phyloP scores from a whole-genome alignment of 2,797 vertebrate genomes.

The Ceryle rudis region DNA sequence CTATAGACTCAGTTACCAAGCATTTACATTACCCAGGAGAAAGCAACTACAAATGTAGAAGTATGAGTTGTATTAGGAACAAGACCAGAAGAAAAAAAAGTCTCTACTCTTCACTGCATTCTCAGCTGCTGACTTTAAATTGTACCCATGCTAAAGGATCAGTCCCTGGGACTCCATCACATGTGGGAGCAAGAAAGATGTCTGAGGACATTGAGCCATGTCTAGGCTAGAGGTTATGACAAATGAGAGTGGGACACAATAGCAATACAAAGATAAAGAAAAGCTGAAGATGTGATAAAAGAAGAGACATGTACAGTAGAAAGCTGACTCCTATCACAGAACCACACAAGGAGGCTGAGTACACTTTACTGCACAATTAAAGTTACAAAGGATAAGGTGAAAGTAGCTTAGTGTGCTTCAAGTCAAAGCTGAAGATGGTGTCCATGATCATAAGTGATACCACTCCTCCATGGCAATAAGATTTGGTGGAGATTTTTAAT shows the following conservation, averaged over 20 bases:
- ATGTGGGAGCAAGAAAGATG: not conserved
- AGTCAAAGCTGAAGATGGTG: slow-evolving; percentile 39
- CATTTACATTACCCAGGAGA: not conserved
- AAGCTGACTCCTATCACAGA: slow-evolving; percentile 10
- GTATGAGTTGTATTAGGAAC: not conserved
- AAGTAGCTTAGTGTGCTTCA: slow-evolving; percentile 27
- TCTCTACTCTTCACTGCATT: not conserved
- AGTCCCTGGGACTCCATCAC: not conserved
- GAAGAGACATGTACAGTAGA: slow-evolving; percentile 42
- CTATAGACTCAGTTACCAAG: not conserved
- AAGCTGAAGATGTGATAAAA: slow-evolving; percentile 35
- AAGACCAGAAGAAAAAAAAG: not conserved
- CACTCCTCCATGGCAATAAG: not conserved
- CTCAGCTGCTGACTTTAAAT: not conserved
- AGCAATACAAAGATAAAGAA: slow-evolving; percentile 40
- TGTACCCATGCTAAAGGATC: not conserved
- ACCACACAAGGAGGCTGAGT: slow-evolving; percentile 37
- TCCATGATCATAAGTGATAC: slow-evolving; percentile 6
- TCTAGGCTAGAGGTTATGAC: slow-evolving; percentile 5
- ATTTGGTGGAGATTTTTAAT: slow-evolving; percentile 14
- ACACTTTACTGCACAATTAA: slow-evolving; percentile 62
- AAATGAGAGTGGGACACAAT: not conserved
- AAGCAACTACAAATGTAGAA: not conserved
- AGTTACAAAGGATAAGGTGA: slow-evolving; percentile 41
- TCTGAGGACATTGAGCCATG: not conserved